Base-by-base conservation (phyloP, 2,888 invertebrate genomes). In the Bombylius discolor region DNA sequence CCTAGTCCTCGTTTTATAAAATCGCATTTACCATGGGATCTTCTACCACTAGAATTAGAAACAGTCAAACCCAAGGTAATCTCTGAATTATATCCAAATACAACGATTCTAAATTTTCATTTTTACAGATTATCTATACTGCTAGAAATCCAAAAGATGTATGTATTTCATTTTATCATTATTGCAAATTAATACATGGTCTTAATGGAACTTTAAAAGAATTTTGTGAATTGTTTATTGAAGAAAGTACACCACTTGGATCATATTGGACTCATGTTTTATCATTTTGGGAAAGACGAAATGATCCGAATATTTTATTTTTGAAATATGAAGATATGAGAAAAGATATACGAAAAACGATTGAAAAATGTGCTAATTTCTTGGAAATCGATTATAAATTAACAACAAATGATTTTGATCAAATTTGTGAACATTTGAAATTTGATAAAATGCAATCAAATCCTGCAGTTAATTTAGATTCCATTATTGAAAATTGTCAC, bases 121-220 rank as follows among this genome's bases (percentile, higher is more conserved):
- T 14, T 23, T n/a, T 47, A 36, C 36, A 91, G 88, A 83, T 92
- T 31, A 83, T 95, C 59, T 95, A 94, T 71, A 84, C 89, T 1
- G 82, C 88, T 0, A 81, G 95, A 51, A 91, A 95, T 74, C 91
- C 94, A 0, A 93, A 93, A 71, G 95, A 95, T 69, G 82, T 88
- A 66, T 87, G 86, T 59, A 89, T 94, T 0, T 94, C 94, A 0
- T 92, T 85, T 67, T 94, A 86, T 70, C 85, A 90, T 71, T 89
- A 92, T 70, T 89, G 84, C 68, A 80, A 78, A 57, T 74, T 87
- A 54, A 78, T 89, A 46, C 87, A 90, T 63, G 80, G 81, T 0
- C 72, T 81, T 13, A 75, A 77, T 58, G 82, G 82, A 0, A 76
- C 78, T 0, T 87, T 89, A 62, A 83, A 87, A 47, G 84, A 87